These are phyloP conservation scores for Pollachius pollachius DNA, from an alignment of 2,113 vertebrate genomes.

Conservation along the genomic window DNA sequence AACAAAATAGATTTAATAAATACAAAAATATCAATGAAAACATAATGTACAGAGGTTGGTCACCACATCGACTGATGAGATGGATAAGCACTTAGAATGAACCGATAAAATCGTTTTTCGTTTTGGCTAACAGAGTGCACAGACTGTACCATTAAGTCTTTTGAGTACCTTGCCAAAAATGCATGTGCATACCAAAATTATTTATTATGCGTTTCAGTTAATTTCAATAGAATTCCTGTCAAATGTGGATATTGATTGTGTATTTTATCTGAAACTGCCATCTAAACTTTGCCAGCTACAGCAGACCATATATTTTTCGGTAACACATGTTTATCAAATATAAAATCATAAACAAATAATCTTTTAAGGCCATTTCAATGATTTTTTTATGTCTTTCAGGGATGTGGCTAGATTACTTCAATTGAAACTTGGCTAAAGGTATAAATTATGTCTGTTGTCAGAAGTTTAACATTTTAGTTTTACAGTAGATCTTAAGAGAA, in stretches of 20 bases:
- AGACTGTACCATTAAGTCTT: conserved; percentile 9
- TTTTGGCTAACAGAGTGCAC: conserved; percentile 11
- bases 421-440: not conserved
- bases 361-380: conserved; percentile 56
- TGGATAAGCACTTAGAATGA: conserved; percentile 26
- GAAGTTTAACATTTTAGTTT: not conserved
- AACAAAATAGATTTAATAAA: conserved; percentile 52
- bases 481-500: conserved; percentile 1
- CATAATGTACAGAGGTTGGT: conserved; percentile 16
- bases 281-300: conserved; percentile 9
- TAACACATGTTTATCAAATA: conserved; percentile 22
- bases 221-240: not conserved
- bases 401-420: conserved; percentile 9
- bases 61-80: conserved; percentile 17
- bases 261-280: conserved; percentile 16
- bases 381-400: conserved; percentile 14
- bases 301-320: conserved; percentile 7
- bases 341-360: conserved; percentile 21
- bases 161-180: conserved; percentile 6
- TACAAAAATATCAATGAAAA: conserved; percentile 36
- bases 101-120: conserved; percentile 9
- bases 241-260: not conserved
- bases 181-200: conserved; percentile 1
- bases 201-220: not conserved
- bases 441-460: conserved; percentile 8